Percentiles rank a stretch among this genome's conserved stretches.
Conservation (phyloP, 2,113 vertebrate genomes). For the Syngnathus scovelli region DNA sequence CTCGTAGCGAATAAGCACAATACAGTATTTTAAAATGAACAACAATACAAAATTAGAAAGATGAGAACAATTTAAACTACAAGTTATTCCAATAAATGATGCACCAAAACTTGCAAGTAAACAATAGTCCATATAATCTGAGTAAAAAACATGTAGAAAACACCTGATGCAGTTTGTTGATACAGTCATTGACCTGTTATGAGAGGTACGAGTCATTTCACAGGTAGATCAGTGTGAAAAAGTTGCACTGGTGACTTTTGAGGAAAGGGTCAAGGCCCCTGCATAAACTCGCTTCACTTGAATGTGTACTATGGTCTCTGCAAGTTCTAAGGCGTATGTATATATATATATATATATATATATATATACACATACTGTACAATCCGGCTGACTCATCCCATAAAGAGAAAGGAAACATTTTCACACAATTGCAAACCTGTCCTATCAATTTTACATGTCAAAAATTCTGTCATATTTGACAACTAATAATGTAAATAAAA, state of each 20-base stretch:
- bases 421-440: conserved; percentile 40
- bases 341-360: no score
- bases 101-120: conserved; percentile 86
- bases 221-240: conserved; percentile 99
- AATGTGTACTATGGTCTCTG: conserved; percentile 98
- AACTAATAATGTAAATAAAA: conserved; percentile 64
- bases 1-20: conserved; percentile 91
- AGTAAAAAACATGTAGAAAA: conserved; percentile 99
- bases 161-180: conserved; percentile 99
- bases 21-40: conserved; percentile 64
- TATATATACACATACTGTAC: conserved; percentile 14
- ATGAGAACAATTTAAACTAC: conserved; percentile 71
- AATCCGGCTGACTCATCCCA: conserved; percentile 75
- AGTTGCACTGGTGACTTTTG: conserved; percentile 87
- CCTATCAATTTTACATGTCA: conserved; percentile 58
- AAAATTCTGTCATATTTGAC: conserved; percentile 58
- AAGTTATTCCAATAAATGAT: conserved; percentile 96
- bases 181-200: conserved; percentile 99
- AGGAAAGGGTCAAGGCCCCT: conserved; percentile 82
- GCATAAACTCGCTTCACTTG: conserved; percentile 98
- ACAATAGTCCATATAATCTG: conserved; percentile 99
- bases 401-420: conserved; percentile 27
- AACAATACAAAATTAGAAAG: conserved; percentile 89
- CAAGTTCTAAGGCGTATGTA: conserved; percentile 85
- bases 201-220: conserved; percentile 99